phyloP scores from a whole-genome alignment of 2,797 vertebrate species.

The Champsocephalus gunnari region DNA sequence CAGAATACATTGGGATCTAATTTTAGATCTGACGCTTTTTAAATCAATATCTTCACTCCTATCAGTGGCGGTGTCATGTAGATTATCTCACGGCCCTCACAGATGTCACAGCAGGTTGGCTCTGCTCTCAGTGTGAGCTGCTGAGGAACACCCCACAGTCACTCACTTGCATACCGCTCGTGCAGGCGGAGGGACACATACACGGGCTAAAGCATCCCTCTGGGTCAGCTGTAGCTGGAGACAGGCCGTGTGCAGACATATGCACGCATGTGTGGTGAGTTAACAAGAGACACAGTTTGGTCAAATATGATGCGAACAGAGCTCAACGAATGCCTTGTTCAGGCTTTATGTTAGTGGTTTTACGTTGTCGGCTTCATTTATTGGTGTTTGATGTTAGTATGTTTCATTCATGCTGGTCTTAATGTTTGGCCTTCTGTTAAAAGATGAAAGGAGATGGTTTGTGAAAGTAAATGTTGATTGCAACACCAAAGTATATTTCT shows the following conservation, averaged over 20 bases:
- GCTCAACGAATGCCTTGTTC: conserved; percentile 13
- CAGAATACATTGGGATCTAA: conserved; percentile 70
- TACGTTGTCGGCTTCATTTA: background rate
- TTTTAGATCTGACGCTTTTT: conserved; percentile 81
- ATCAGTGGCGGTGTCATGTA: conserved; percentile 80
- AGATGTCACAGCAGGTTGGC: conserved; percentile 82
- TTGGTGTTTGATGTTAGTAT: conserved; percentile 14
- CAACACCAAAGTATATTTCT: conserved; percentile 6
- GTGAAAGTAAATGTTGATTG: conserved; percentile 26
- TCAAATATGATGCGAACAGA: conserved; percentile 9
- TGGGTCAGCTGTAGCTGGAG: conserved; percentile 56
- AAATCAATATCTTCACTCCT: conserved; percentile 79
- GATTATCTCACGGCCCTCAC: conserved; percentile 80
- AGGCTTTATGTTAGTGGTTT: conserved; percentile 7
- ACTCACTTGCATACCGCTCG: conserved; percentile 49
- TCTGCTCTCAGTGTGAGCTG: conserved; percentile 68
- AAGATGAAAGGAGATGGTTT: conserved; percentile 18
- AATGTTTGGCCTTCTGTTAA: conserved; percentile 15
- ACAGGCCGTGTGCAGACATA: conserved; percentile 49
- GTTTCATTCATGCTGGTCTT: conserved; percentile 11
- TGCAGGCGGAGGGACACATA: conserved; percentile 57
- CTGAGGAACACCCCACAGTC: conserved; percentile 62
- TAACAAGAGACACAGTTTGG: conserved; percentile 31
- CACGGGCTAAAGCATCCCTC: conserved; percentile 51
- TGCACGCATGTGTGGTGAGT: conserved; percentile 71